phyloP scores from a whole-genome alignment of 2,888 invertebrate species.

The Pteria penguin region DNA sequence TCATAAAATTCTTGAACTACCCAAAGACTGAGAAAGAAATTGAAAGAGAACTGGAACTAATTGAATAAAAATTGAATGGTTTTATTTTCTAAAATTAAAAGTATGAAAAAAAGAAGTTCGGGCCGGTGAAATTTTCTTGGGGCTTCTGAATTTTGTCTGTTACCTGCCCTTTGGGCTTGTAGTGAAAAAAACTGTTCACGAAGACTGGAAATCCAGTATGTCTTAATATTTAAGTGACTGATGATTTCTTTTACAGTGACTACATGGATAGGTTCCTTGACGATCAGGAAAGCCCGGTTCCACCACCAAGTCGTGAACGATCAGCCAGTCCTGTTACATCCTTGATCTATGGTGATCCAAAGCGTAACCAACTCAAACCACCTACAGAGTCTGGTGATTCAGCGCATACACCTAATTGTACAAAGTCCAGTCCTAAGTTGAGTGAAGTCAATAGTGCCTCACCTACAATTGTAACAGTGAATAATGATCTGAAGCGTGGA shows the following conservation, averaged over 20 bases:
- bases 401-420: constrained; percentile 20
- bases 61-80: too few relatives aligned
- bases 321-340: constrained; percentile 87
- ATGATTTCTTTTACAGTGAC: constrained; percentile 86
- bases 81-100: too few relatives aligned
- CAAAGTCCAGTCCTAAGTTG: constrained; percentile 37
- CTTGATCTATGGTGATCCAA: constrained; percentile 81
- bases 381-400: constrained; percentile 55
- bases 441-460: constrained; percentile 54
- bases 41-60: too few relatives aligned
- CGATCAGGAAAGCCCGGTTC: constrained; percentile 84
- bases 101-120: too few relatives aligned
- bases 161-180: too few relatives aligned
- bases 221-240: too few relatives aligned
- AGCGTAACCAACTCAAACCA: constrained; percentile 76
- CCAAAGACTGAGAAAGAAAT: too few relatives aligned
- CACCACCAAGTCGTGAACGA: constrained; percentile 77
- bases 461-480: constrained; percentile 47
- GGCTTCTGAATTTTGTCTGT: too few relatives aligned
- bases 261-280: constrained; percentile 94
- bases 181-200: too few relatives aligned
- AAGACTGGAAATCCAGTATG: too few relatives aligned
- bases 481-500: constrained; percentile 41
- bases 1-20: too few relatives aligned
- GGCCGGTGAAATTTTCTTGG: too few relatives aligned